Evolutionary conservation across 1,140 invertebrate species (phyloP), one percentile per base, ranked within the genome.

Genomic region (Neotoxoptera formosana): DNA sequence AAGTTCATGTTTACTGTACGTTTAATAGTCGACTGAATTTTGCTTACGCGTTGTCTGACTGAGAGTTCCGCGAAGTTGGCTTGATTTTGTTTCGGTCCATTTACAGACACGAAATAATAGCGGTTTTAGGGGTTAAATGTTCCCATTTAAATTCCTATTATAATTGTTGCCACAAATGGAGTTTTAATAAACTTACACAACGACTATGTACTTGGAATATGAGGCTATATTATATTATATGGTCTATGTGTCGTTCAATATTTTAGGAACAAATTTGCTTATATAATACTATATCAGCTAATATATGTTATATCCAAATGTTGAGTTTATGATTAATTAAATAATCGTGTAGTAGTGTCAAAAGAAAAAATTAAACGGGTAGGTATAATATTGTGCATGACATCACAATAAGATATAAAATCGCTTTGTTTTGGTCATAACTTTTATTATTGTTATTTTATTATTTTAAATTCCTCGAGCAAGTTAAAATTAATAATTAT

Each of bases 401-500:
- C 60, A 76, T 48, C 67, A 92, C 48, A 92, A 92, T 92, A 92
- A 83, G 90, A 92, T 92, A 83, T 51, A 92, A 76, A 92, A 92
- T 92, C 60, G 60, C 90, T 92, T 92, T 76, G 60, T 81, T 91
- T 92, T 48, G 60, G 67, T 30, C 90, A 83, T 92, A 92, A 92
- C 34, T 92, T 81, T 81, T 92, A 92, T 90, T 90, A 67, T 90
- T 90, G 60, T 89, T 89, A 89, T 90, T 90, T 90, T 90, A 89
- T 90, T 90, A 90, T 67, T 90, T 90, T 90, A 92, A 92, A 92
- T 92, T 76, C 45, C 67, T 36, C 47, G 17, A 51, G 48, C 91
- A 51, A 93, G 91, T 81, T 93, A 93, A 93, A 93, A 93, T 93
- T 93, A 93, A 84, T 93, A 84, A 93, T 93, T 93, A 84, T 86